Conservation (phyloP, 2,113 vertebrate genomes). For the Otolemur garnettii region DNA sequence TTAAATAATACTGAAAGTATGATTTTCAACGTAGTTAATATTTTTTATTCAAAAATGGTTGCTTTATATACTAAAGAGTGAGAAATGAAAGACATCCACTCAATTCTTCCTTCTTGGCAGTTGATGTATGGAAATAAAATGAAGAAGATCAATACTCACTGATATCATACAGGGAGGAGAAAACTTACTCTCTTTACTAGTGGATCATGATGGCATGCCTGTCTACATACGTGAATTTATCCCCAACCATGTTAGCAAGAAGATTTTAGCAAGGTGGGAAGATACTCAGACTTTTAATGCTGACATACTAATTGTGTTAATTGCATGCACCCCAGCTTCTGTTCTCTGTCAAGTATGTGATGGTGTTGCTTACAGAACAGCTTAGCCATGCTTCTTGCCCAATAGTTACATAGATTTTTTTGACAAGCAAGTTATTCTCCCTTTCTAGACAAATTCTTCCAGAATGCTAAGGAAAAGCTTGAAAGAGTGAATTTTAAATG, state of each 20-base stretch:
- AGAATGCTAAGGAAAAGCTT: neutral
- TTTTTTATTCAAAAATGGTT: neutral
- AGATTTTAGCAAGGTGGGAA: neutral
- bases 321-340: neutral
- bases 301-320: neutral
- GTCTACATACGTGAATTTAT: neutral
- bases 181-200: neutral
- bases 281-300: neutral
- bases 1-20: neutral
- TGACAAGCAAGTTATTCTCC: constrained; percentile 21
- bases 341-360: neutral
- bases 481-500: neutral
- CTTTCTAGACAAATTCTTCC: neutral
- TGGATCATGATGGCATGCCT: neutral
- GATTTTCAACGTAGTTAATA: neutral
- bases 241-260: neutral
- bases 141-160: neutral
- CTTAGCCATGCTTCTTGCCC: neutral
- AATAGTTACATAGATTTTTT: neutral
- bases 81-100: neutral
- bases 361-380: neutral
- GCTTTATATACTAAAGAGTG: constrained; percentile 10
- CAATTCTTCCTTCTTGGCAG: neutral
- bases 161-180: neutral
- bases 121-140: neutral